Base-by-base conservation (phyloP, 2,113 vertebrate genomes). In the Cyanoderma ruficeps region DNA sequence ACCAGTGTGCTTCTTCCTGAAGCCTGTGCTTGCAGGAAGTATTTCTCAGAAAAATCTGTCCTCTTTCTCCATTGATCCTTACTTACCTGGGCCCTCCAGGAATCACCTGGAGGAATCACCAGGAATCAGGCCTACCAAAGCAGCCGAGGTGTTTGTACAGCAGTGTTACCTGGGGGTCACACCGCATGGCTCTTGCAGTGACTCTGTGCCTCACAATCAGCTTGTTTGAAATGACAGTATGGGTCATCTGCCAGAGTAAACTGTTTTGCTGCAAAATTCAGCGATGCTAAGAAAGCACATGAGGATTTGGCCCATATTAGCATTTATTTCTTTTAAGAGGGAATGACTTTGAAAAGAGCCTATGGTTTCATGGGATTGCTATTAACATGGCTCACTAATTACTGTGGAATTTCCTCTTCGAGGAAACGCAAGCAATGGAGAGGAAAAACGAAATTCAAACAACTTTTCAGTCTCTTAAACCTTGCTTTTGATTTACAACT, bases 321-420 rank as follows among this genome's bases (percentile, higher is more conserved):
- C 3, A 1, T 87, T 89, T 50, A 85, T 86, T 90, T 93, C 67
- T 63, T 87, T 68, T 53, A 63, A 87, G 65, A 79, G 74, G 20
- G 87, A 80, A 80, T 65, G 68, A 64, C 67, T 85, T 74, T 56
- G 83, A 89, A 93, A 93, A 76, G 68, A 89, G 44, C 68, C 90
- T 56, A n/a, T 88, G 75, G 83, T 85, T 94, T 86, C 37, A 60
- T 1, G 1, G 35, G 21, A n/a, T 49, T 83, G 67, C 50, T 74
- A 27, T 89, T 83, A 85, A 83, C 68, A 75, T 76, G 84, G 93
- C 67, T 86, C 61, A 21, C 67, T 90, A 80, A 94, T 83, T 93
- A 70, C 60, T 8, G 1, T 81, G 91, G 94, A 93, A 95, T 88
- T 94, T 94, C 94, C 79, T 94, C 71, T 72, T 83, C 72, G 68